These are phyloP conservation scores for Lasioglossum leucozonium DNA, from an alignment of 2,888 invertebrate species.

Conservation along the genomic window DNA sequence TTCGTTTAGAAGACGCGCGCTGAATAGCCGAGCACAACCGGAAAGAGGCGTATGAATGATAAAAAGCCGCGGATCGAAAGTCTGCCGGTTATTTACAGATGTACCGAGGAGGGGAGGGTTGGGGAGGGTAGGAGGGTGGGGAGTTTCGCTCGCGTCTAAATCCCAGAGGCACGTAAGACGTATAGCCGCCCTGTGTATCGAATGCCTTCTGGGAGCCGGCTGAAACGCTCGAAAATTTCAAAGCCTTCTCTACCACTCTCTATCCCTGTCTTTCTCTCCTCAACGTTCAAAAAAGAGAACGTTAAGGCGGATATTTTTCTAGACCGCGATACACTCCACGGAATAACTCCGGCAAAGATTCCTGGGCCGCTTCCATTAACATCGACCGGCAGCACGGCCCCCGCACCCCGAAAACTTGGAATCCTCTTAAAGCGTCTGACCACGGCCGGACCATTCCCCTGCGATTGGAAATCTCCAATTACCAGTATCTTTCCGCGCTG, in stretches of 20 bases:
- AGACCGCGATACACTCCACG: neutral
- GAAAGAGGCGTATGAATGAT: constrained; percentile 29
- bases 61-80: constrained; percentile 41
- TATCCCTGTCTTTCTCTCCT: neutral
- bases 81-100: constrained; percentile 35
- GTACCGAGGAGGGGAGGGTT: neutral
- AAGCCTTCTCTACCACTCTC: constrained; percentile 7
- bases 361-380: neutral
- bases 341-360: constrained; percentile 11
- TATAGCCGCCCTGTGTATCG: constrained; percentile 17
- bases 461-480: constrained; percentile 31
- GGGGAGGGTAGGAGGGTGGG: no score
- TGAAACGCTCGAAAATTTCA: constrained; percentile 43
- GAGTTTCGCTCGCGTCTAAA: neutral
- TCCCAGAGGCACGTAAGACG: constrained; percentile 15
- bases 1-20: constrained; percentile 12
- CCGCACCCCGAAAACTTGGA: neutral
- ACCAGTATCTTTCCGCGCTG: constrained; percentile 21
- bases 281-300: constrained; percentile 11
- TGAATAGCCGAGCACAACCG: constrained; percentile 23
- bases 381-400: neutral
- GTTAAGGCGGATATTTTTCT: constrained; percentile 29
- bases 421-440: constrained; percentile 1
- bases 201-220: neutral
- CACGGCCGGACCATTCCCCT: neutral